Conservation (phyloP, 2,888 invertebrate species). For the Thyatira batis region DNA sequence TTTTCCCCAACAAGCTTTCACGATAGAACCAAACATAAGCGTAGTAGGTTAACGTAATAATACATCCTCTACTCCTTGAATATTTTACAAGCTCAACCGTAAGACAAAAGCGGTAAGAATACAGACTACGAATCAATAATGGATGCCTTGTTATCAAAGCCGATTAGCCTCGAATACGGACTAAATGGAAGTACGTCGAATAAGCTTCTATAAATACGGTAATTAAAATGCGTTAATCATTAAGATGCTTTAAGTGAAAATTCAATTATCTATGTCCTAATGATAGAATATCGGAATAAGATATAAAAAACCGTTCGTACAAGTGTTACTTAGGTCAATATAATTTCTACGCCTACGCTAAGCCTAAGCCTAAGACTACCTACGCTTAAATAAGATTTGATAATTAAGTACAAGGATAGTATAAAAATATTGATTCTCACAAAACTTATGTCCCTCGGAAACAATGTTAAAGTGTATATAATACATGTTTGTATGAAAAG, state of each 20-base stretch:
- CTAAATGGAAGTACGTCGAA: conserved; percentile 8
- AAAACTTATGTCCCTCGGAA: no score
- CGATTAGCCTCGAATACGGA: conserved; percentile 14
- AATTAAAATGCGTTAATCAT: not conserved
- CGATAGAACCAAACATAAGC: not conserved
- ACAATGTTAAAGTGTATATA: no score
- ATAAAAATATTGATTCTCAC: no score
- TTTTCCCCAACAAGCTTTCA: not conserved
- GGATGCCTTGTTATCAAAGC: conserved; percentile 14
- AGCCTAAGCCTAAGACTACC: no score
- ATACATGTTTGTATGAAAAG: no score
- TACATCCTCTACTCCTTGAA: conserved; percentile 14
- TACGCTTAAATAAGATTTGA: no score
- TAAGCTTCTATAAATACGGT: conserved; percentile 1
- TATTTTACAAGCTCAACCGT: conserved; percentile 13
- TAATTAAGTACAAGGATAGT: no score
- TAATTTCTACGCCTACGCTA: no score
- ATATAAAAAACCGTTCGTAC: no score
- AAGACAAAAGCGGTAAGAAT: conserved; percentile 16
- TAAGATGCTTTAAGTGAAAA: not conserved
- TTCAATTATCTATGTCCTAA: no score
- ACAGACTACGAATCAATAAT: conserved; percentile 19
- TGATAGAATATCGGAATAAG: no score
- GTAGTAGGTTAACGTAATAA: not conserved
- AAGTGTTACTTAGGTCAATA: no score